phyloP scores from a whole-genome alignment of 2,888 invertebrate species.

The Timandra comae region DNA sequence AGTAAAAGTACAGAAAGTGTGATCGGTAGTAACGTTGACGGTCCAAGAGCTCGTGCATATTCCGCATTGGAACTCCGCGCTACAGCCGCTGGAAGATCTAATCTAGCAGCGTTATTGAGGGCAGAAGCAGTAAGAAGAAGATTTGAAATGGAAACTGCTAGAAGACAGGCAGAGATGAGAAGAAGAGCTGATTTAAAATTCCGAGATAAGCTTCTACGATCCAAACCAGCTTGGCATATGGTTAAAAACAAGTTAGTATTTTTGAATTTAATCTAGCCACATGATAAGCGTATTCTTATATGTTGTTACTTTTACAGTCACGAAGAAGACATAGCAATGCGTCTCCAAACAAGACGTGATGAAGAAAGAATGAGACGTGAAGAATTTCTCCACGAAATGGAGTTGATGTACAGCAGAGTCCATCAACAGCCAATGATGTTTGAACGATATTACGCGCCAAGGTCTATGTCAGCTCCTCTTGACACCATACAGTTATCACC shows the following conservation, averaged over 20 bases:
- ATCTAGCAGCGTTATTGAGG: constrained; percentile 81
- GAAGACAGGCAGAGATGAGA: constrained; percentile 76
- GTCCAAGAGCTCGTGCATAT: constrained; percentile 55
- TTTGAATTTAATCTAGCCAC: not conserved
- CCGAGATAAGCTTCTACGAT: constrained; percentile 77
- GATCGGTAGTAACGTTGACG: constrained; percentile 31
- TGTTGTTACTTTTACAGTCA: constrained; percentile 47
- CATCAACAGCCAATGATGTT: constrained; percentile 83
- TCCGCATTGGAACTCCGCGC: constrained; percentile 62
- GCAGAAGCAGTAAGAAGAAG: constrained; percentile 78
- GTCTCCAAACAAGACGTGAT: constrained; percentile 80
- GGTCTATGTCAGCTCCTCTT: constrained; percentile 41
- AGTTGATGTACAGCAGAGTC: constrained; percentile 82
- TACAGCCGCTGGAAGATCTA: constrained; percentile 68
- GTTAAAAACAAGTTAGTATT: constrained; percentile 74
- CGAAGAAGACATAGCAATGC: constrained; percentile 81
- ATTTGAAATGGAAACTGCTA: constrained; percentile 79
- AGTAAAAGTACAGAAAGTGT: constrained; percentile 49
- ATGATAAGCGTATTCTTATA: not conserved
- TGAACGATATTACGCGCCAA: constrained; percentile 81
- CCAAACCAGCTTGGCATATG: constrained; percentile 83
- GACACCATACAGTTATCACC: constrained; percentile 56
- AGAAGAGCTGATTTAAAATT: constrained; percentile 76
- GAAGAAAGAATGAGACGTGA: constrained; percentile 82
- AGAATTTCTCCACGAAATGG: constrained; percentile 83